Percentiles rank a stretch among this genome's conserved stretches.
These are phyloP conservation scores for Brachyrhaphis roseni DNA, from an alignment of 2,797 vertebrate genomes.

Conservation along the genomic window DNA sequence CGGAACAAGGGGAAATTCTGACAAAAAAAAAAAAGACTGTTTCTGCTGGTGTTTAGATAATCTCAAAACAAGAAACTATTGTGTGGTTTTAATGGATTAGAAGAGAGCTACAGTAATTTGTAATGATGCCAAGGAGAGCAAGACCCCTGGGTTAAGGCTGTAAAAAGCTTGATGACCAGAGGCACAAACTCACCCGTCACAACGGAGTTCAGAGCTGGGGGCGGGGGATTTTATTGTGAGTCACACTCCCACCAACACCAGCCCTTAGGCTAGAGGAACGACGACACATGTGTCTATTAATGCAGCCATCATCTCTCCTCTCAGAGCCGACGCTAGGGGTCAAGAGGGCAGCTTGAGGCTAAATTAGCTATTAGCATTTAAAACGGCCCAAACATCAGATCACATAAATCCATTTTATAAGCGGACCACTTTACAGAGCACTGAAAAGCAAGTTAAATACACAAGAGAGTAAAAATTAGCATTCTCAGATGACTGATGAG, in stretches of 20 bases:
- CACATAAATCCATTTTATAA: constrained; percentile 8
- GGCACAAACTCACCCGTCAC: constrained; percentile 59
- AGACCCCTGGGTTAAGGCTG: constrained; percentile 38
- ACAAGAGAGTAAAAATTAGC: not conserved
- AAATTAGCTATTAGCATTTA: constrained; percentile 54
- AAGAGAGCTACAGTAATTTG: constrained; percentile 23
- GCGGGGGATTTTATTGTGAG: constrained; percentile 49
- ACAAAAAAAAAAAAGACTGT: not conserved
- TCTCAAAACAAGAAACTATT: constrained; percentile 50
- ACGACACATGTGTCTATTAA: constrained; percentile 68
- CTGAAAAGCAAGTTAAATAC: not conserved
- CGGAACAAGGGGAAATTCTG: constrained; percentile 44
- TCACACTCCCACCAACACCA: constrained; percentile 52
- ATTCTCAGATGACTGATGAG: not conserved
- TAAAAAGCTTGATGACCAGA: constrained; percentile 44
- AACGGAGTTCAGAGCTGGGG: constrained; percentile 48
- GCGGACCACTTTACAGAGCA: not conserved
- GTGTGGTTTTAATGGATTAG: constrained; percentile 42
- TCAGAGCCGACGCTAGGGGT: constrained; percentile 26
- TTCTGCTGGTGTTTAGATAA: constrained; percentile 54
- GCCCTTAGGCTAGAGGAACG: constrained; percentile 47
- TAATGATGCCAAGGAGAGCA: constrained; percentile 34
- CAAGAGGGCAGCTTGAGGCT: constrained; percentile 47
- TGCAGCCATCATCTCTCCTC: constrained; percentile 52
- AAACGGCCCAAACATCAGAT: constrained; percentile 37